Evolutionary conservation across 2,797 vertebrate species (phyloP).

Genomic region (Geotria australis): DNA sequence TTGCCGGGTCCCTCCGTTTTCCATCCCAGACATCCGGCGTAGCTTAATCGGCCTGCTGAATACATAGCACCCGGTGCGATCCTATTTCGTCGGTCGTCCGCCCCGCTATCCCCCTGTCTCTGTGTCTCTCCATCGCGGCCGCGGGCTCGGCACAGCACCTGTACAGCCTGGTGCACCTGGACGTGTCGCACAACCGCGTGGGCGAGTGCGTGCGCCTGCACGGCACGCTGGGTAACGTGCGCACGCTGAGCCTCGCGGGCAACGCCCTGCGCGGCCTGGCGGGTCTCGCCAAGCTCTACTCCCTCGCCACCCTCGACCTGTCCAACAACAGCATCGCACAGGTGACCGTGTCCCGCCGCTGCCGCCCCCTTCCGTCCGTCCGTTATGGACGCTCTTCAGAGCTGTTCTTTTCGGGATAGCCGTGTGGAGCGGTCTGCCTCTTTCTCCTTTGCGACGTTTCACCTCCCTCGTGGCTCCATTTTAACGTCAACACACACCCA

Average conservation of each 20-base stretch:
- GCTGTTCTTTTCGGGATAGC: no score
- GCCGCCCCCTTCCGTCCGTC: no score
- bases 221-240: slow-evolving; percentile 75
- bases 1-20: no score
- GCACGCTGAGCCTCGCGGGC: slow-evolving; percentile 62
- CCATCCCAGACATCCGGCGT: no score
- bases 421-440: neutral
- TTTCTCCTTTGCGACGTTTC: neutral
- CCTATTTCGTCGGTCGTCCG: no score
- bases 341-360: slow-evolving; percentile 17
- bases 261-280: slow-evolving; percentile 46
- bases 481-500: neutral
- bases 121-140: no score
- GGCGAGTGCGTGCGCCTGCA: slow-evolving; percentile 42
- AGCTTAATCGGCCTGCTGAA: no score
- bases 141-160: slow-evolving; percentile 24
- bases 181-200: slow-evolving; percentile 69
- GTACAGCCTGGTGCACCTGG: slow-evolving; percentile 81
- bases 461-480: no score
- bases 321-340: slow-evolving; percentile 52
- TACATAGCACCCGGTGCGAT: no score
- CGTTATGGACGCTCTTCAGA: no score
- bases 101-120: no score
- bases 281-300: slow-evolving; percentile 74
- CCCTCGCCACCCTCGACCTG: slow-evolving; percentile 68